Conservation (phyloP, 92 coral and sea anemone genomes). For the Ricordea florida region DNA sequence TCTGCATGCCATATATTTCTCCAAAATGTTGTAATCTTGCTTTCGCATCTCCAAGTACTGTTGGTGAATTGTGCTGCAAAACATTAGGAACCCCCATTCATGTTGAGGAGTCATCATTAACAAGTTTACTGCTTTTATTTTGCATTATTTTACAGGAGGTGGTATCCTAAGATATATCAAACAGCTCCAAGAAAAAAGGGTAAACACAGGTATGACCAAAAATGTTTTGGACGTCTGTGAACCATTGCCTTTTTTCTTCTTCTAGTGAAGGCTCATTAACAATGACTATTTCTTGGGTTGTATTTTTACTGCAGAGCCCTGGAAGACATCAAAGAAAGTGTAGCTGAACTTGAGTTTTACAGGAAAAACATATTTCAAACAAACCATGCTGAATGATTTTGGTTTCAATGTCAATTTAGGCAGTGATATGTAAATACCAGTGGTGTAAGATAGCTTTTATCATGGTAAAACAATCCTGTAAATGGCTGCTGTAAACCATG, state of each 20-base stretch:
- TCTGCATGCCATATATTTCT: no score
- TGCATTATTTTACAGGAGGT: conserved; percentile 57
- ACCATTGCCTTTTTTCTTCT: neutral
- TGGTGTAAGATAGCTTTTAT: no score
- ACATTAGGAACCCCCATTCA: neutral
- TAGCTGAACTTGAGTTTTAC: conserved; percentile 87
- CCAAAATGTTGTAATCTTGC: no score
- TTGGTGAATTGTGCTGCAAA: neutral
- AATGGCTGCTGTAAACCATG: no score
- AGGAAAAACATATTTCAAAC: conserved; percentile 70
- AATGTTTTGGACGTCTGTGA: neutral
- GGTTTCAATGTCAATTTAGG: no score
- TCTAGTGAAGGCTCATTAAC: neutral
- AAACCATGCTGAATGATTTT: neutral
- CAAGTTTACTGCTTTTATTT: neutral
- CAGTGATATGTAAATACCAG: no score
- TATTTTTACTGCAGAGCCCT: conserved; percentile 68
- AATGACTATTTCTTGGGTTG: neutral
- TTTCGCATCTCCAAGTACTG: neutral
- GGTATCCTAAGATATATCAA: conserved; percentile 77
- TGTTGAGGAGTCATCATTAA: neutral
- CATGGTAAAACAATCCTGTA: no score
- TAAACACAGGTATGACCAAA: conserved; percentile 74
- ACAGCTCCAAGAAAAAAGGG: conserved; percentile 72
- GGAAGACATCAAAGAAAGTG: conserved; percentile 95